These are phyloP conservation scores for Sebastes kiyomatsui DNA, from an alignment of 2,797 vertebrate species.

Conservation along the genomic window DNA sequence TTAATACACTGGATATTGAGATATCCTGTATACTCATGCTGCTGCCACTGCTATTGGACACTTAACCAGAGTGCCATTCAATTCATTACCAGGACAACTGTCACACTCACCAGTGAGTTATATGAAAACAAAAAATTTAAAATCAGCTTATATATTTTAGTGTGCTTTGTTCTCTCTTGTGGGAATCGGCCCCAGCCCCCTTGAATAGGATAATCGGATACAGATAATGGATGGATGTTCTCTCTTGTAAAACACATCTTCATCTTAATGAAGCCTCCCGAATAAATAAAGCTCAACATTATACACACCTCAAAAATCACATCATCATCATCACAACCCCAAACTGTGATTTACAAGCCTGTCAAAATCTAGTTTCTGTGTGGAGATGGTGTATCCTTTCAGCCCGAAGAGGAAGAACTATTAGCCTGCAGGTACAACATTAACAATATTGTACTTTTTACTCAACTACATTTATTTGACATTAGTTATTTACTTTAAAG, in stretches of 20 bases:
- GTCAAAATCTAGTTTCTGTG: neutral
- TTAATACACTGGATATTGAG: neutral
- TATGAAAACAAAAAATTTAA: fast-evolving
- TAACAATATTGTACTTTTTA: neutral
- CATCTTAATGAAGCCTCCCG: neutral
- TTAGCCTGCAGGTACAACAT: neutral
- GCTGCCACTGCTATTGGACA: neutral
- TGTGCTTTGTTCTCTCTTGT: neutral
- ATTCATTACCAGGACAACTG: neutral
- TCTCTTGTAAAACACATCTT: neutral
- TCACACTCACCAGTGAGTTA: neutral
- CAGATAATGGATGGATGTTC: no score
- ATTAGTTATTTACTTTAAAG: no score
- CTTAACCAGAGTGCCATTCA: neutral
- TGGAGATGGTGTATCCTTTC: neutral
- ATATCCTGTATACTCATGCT: neutral
- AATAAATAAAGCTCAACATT: neutral
- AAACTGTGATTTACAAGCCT: neutral
- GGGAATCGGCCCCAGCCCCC: no score
- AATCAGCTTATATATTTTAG: neutral
- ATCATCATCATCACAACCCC: neutral
- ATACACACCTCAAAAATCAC: neutral
- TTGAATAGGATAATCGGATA: no score
- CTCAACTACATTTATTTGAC: no score
- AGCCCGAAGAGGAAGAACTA: neutral